Percentiles rank a stretch among this genome's conserved stretches.
These are phyloP conservation scores for Drosophila leonis DNA, from an alignment of 2,888 invertebrate species.

Conservation along the genomic window DNA sequence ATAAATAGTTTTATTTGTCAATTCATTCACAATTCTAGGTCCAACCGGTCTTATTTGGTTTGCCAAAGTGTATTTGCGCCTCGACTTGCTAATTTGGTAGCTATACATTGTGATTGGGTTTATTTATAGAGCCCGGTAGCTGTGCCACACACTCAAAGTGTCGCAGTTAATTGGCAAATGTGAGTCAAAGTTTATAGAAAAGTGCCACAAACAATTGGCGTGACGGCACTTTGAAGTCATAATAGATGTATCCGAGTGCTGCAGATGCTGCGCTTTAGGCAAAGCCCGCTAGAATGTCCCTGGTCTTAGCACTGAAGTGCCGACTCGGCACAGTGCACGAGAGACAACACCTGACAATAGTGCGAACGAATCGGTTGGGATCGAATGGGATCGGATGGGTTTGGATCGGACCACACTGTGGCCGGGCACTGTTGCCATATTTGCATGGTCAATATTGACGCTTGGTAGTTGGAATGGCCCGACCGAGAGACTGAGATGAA, in stretches of 20 bases:
- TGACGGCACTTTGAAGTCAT: conserved; percentile 81
- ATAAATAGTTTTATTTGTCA: conserved; percentile 1
- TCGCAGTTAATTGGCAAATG: conserved; percentile 81
- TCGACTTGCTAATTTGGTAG: conserved; percentile 26
- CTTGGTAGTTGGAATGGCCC: conserved; percentile 69
- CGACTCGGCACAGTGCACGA: conserved; percentile 44
- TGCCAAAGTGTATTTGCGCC: conserved; percentile 44
- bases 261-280: conserved; percentile 15
- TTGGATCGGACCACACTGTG: conserved; percentile 58
- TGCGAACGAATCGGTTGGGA: conserved; percentile 16
- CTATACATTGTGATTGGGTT: conserved; percentile 60
- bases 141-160: conserved; percentile 78
- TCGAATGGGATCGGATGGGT: conserved; percentile 10
- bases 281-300: not conserved
- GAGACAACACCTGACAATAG: conserved; percentile 62
- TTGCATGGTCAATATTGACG: conserved; percentile 75
- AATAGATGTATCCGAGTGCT: conserved; percentile 67
- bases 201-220: conserved; percentile 79
- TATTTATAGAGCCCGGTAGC: conserved; percentile 79
- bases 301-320: conserved; percentile 61
- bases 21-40: not conserved
- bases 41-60: not conserved
- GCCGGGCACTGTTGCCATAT: conserved; percentile 53
- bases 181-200: conserved; percentile 82
- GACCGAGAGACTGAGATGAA: conserved; percentile 43